These are phyloP conservation scores for Macrotrachela quadricornifera DNA, from an alignment of 1,140 invertebrate species.

Conservation along the genomic window DNA sequence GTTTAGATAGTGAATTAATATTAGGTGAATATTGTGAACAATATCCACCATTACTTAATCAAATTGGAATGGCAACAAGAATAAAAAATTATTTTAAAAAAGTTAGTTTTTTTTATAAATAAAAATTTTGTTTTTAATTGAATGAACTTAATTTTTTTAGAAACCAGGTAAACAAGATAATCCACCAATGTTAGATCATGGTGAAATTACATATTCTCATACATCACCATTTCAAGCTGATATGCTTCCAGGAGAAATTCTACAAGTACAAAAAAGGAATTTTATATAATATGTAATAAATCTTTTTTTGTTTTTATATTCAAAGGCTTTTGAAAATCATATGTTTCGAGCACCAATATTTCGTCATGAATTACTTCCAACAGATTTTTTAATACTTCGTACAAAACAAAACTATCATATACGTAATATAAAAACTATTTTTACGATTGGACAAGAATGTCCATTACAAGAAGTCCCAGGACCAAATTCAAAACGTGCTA, in stretches of 20 bases:
- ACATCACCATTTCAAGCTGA: constrained; percentile 89
- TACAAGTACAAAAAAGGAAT: constrained; percentile 40
- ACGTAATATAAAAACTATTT: constrained; percentile 66
- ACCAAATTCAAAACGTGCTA: constrained; percentile 92
- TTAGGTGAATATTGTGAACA: constrained; percentile 91
- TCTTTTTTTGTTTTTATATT: no score
- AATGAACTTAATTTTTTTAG: no score
- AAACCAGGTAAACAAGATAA: constrained; percentile 61
- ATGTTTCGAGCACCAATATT: constrained; percentile 92
- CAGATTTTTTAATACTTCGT: constrained; percentile 81
- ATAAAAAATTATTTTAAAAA: constrained; percentile 96
- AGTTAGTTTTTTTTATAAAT: no score
- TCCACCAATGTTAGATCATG: constrained; percentile 62
- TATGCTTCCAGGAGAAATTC: constrained; percentile 70
- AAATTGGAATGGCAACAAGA: constrained; percentile 89
- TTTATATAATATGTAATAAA: no score
- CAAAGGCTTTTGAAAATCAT: constrained; percentile 70
- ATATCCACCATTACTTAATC: constrained; percentile 80
- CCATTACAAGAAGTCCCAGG: constrained; percentile 93
- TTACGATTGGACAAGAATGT: constrained; percentile 79
- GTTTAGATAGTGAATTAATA: constrained; percentile 69
- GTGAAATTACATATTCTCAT: constrained; percentile 82
- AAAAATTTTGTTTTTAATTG: constrained; percentile 22
- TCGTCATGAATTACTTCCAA: constrained; percentile 52
- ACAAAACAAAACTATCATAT: constrained; percentile 61